A percentile compares a stretch with the other conserved stretches of the same genome.
phyloP scores from a whole-genome alignment of 2,113 vertebrate genomes.

The Cynoglossus semilaevis region DNA sequence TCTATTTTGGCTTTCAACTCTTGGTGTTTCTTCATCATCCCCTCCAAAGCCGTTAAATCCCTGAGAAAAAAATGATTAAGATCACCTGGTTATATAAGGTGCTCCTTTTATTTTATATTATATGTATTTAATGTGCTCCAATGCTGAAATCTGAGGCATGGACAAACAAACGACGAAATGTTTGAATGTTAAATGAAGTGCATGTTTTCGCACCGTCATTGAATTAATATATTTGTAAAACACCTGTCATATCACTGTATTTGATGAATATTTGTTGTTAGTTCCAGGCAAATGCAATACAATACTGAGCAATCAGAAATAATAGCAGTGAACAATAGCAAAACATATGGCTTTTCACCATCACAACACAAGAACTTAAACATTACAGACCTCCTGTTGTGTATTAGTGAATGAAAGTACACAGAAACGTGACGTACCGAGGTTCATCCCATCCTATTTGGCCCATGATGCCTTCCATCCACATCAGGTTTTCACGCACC shows the following conservation, averaged over 20 bases:
- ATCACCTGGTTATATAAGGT: conserved; percentile 12
- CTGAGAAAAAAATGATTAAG: conserved; percentile 54
- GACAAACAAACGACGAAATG: no score
- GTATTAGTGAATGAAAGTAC: neutral
- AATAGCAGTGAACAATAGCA: conserved; percentile 4
- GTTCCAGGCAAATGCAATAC: neutral
- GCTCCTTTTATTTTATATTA: neutral
- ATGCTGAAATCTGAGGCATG: neutral
- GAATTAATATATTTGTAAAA: no score
- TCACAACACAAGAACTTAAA: neutral
- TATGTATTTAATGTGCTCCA: neutral
- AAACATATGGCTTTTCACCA: conserved; percentile 9
- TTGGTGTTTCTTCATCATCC: conserved; percentile 88
- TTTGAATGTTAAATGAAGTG: no score
- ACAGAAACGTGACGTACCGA: conserved; percentile 67
- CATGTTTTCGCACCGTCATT: no score
- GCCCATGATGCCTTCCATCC: conserved; percentile 92
- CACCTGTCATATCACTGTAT: neutral
- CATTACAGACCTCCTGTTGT: neutral
- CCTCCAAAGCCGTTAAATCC: conserved; percentile 84
- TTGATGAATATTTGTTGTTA: conserved; percentile 5
- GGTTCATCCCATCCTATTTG: conserved; percentile 89
- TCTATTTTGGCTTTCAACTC: conserved; percentile 90
- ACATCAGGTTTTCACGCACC: conserved; percentile 89
- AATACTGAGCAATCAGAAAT: conserved; percentile 8